Conservation (phyloP, 2,888 invertebrate species). For the Drosophila cognata region DNA sequence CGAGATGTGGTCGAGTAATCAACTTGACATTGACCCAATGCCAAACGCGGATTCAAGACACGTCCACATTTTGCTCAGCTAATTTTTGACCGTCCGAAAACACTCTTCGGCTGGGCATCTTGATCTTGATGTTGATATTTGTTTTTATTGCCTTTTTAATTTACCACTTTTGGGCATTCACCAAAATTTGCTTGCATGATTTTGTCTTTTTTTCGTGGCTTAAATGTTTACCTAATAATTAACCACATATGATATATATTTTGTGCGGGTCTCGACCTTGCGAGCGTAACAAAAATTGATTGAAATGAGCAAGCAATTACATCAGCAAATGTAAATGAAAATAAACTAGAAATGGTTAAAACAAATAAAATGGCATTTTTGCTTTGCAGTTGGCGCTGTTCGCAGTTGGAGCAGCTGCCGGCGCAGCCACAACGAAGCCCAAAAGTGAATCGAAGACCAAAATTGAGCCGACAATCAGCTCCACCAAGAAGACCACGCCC, state of each 20-base stretch:
- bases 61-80: constrained; percentile 45
- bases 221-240: constrained; percentile 48
- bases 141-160: constrained; percentile 55
- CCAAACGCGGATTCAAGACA: constrained; percentile 60
- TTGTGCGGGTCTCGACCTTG: constrained; percentile 60
- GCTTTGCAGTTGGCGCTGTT: constrained; percentile 76
- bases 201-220: constrained; percentile 42
- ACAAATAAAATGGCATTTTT: constrained; percentile 22
- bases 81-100: constrained; percentile 48
- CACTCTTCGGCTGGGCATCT: constrained; percentile 20
- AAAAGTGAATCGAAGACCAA: constrained; percentile 50
- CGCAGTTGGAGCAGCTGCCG: constrained; percentile 62
- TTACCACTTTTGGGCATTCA: constrained; percentile 70
- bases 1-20: constrained; percentile 40
- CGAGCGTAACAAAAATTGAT: constrained; percentile 40
- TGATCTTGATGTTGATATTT: constrained; percentile 42
- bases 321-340: constrained; percentile 4
- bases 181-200: constrained; percentile 26
- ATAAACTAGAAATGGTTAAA: constrained; percentile 19
- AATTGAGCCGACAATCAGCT: constrained; percentile 19
- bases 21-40: constrained; percentile 78
- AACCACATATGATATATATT: not conserved
- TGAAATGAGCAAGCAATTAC: constrained; percentile 11
- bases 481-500: constrained; percentile 36
- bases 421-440: constrained; percentile 42